Percentiles rank a stretch among this genome's conserved stretches.
These are phyloP conservation scores for Pollenia griseotomentosa DNA, from an alignment of 2,888 invertebrate species.

Conservation along the genomic window DNA sequence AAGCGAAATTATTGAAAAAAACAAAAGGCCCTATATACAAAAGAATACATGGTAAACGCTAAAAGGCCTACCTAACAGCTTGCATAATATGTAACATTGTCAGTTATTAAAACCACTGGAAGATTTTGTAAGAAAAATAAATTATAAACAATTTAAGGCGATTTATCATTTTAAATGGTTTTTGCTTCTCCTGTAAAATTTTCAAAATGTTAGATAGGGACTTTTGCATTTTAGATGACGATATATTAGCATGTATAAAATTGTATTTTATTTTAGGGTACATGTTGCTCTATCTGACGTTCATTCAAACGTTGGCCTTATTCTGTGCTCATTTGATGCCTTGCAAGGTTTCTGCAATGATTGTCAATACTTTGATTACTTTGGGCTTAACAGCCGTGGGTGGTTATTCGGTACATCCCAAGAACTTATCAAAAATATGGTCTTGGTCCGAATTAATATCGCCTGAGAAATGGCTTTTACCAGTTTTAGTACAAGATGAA, in stretches of 20 bases:
- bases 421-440: constrained; percentile 88
- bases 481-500: constrained; percentile 88
- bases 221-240: too few relatives aligned
- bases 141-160: too few relatives aligned
- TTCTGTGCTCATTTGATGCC: constrained; percentile 89
- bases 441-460: constrained; percentile 89
- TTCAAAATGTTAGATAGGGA: too few relatives aligned
- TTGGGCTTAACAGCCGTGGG: constrained; percentile 87
- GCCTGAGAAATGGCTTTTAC: constrained; percentile 90
- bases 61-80: too few relatives aligned
- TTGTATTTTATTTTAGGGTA: constrained; percentile 85
- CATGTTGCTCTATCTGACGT: constrained; percentile 89
- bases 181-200: too few relatives aligned
- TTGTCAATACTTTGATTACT: constrained; percentile 87
- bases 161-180: too few relatives aligned
- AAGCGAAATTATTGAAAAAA: too few relatives aligned
- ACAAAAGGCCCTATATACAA: too few relatives aligned
- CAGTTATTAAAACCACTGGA: too few relatives aligned
- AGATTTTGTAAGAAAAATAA: too few relatives aligned
- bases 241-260: neutral
- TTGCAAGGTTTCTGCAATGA: constrained; percentile 87
- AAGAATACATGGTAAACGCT: too few relatives aligned
- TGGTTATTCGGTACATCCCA: constrained; percentile 89
- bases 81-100: too few relatives aligned
- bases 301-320: constrained; percentile 88